A percentile compares a stretch with the other conserved stretches of the same genome.
These are phyloP conservation scores for Melanotaenia nigrans DNA, from an alignment of 2,797 vertebrate species.

Conservation along the genomic window DNA sequence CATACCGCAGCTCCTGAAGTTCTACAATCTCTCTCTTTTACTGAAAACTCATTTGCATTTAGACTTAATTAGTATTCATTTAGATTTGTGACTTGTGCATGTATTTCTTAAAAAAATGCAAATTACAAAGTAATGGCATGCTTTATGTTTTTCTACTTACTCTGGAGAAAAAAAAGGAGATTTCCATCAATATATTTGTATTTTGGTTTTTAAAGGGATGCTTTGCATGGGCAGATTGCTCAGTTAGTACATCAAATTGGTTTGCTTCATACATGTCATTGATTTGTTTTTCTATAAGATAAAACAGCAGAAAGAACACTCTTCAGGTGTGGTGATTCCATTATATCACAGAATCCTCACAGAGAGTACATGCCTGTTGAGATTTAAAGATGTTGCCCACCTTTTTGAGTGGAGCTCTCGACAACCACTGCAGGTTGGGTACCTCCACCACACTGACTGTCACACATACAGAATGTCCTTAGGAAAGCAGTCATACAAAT, in stretches of 20 bases:
- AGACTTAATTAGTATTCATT: not conserved
- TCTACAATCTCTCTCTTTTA: not conserved
- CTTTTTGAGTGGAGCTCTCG: constrained; percentile 49
- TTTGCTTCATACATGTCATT: not conserved
- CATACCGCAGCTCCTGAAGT: not conserved
- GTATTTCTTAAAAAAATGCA: not conserved
- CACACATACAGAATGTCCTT: constrained; percentile 47
- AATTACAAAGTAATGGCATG: not conserved
- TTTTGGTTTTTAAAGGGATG: not conserved
- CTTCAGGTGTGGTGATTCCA: no score
- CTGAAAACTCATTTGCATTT: not conserved
- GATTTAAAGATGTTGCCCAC: constrained; percentile 57
- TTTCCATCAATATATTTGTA: not conserved
- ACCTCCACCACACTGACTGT: constrained; percentile 49
- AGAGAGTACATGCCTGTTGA: constrained; percentile 32
- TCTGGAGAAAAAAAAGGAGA: not conserved
- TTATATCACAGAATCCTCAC: constrained; percentile 6
- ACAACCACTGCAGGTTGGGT: constrained; percentile 52
- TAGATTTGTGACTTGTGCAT: not conserved
- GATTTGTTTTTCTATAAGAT: not conserved
- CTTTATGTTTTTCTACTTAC: not conserved
- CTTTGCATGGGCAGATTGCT: not conserved
- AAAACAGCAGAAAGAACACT: not conserved
- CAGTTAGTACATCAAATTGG: not conserved
- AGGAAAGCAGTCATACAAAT: constrained; percentile 58